These are phyloP conservation scores for Pitangus sulphuratus DNA, from an alignment of 2,797 vertebrate genomes.

Conservation along the genomic window DNA sequence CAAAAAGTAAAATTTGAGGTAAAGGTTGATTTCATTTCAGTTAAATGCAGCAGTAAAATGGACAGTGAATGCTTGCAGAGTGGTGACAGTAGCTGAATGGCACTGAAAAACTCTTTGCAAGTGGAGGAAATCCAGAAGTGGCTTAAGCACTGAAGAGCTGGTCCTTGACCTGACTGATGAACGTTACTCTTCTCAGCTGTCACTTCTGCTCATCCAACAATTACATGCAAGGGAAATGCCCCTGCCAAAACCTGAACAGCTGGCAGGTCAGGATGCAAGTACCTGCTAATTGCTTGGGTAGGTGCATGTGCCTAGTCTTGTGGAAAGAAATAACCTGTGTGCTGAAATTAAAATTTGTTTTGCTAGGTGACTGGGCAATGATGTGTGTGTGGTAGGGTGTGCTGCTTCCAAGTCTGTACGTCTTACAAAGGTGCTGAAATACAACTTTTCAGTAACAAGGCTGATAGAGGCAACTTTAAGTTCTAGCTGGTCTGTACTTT, in stretches of 20 bases:
- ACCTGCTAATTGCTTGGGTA: background rate
- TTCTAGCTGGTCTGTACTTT: background rate
- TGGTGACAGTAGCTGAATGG: background rate
- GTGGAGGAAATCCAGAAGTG: background rate
- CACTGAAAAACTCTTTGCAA: background rate
- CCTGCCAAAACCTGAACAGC: background rate
- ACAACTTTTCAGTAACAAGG: rapidly evolving
- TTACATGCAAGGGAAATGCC: rapidly evolving
- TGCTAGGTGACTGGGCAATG: background rate
- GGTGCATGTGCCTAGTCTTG: rapidly evolving
- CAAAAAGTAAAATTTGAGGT: background rate
- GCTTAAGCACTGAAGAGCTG: background rate
- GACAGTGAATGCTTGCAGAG: background rate
- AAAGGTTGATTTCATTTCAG: background rate
- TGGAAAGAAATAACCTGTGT: background rate
- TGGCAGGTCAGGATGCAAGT: background rate
- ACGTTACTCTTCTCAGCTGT: rapidly evolving
- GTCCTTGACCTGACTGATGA: background rate
- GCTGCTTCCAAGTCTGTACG: background rate
- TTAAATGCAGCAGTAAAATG: background rate
- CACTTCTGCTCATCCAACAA: no score
- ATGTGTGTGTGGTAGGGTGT: rapidly evolving
- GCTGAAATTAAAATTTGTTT: background rate
- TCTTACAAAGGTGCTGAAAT: background rate
- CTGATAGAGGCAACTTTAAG: background rate